phyloP scores from a whole-genome alignment of 2,797 vertebrate genomes.

The Alfaro cultratus region DNA sequence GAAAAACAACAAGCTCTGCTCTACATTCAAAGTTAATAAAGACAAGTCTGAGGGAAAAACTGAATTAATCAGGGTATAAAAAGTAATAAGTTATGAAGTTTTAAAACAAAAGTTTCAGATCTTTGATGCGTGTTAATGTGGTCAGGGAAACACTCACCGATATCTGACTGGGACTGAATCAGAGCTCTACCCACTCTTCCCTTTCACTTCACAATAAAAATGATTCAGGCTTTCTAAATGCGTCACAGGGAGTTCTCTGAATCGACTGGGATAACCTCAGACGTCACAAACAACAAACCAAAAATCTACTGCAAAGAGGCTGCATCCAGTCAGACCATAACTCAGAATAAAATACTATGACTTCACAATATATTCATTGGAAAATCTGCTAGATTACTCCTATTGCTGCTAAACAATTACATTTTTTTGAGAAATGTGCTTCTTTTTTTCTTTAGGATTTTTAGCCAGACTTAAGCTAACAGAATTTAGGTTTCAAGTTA shows the following conservation, averaged over 20 bases:
- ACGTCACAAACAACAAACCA: conserved; percentile 8
- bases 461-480: not conserved
- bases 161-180: conserved; percentile 41
- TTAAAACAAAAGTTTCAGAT: conserved; percentile 24
- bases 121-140: conserved; percentile 27
- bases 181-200: conserved; percentile 47
- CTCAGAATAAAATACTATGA: not conserved
- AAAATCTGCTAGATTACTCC: not conserved
- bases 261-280: not conserved
- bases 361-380: not conserved
- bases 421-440: not conserved
- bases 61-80: conserved; percentile 7
- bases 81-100: conserved; percentile 8
- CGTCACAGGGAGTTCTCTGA: conserved; percentile 30
- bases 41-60: conserved; percentile 2
- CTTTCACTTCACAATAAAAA: conserved; percentile 39
- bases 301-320: not conserved
- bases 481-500: not conserved
- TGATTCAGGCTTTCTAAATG: conserved; percentile 49
- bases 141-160: conserved; percentile 47
- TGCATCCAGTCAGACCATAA: not conserved
- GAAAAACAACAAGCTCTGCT: not conserved
- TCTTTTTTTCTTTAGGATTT: not conserved
- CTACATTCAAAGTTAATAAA: conserved; percentile 5
- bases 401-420: not conserved